Percentiles rank a stretch among this genome's conserved stretches.
These are phyloP conservation scores for Limonius californicus DNA, from an alignment of 1,140 invertebrate species.

Conservation along the genomic window DNA sequence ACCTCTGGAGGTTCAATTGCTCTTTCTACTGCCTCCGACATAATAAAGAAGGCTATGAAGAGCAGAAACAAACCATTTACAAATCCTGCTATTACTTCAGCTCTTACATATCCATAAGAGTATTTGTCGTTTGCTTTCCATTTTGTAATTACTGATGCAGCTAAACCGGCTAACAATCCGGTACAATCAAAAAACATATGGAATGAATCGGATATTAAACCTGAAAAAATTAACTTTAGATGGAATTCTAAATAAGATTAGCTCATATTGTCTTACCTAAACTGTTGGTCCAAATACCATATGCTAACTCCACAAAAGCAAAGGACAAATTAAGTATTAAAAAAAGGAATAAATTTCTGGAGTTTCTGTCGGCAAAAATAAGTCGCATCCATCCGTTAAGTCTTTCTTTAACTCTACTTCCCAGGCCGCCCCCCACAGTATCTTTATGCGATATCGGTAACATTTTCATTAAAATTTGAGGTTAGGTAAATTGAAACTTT, in stretches of 20 bases:
- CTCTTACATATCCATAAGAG: constrained; percentile 94
- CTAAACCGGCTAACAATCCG: constrained; percentile 87
- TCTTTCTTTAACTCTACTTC: constrained; percentile 66
- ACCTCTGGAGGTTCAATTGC: constrained; percentile 88
- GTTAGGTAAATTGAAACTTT: neutral
- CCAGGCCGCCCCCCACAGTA: constrained; percentile 53
- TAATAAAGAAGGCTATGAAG: constrained; percentile 95
- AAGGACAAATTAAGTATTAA: constrained; percentile 90
- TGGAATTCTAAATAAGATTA: too few species aligned
- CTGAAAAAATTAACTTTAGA: too few species aligned
- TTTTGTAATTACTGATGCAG: constrained; percentile 86
- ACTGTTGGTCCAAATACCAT: constrained; percentile 96
- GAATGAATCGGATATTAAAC: constrained; percentile 96
- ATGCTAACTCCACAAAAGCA: constrained; percentile 93
- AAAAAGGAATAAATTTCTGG: constrained; percentile 93
- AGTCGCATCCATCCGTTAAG: constrained; percentile 74
- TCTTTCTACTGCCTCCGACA: constrained; percentile 90
- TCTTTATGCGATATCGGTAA: constrained; percentile 76
- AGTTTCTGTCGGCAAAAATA: constrained; percentile 89
- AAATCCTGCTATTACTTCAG: constrained; percentile 94
- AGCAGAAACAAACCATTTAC: constrained; percentile 93
- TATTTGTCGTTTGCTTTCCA: constrained; percentile 93
- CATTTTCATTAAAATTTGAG: constrained; percentile 49
- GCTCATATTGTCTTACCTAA: too few species aligned
- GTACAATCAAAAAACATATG: constrained; percentile 99